Base-by-base conservation (phyloP, 2,888 invertebrate genomes). In the Eupithecia abbreviata region DNA sequence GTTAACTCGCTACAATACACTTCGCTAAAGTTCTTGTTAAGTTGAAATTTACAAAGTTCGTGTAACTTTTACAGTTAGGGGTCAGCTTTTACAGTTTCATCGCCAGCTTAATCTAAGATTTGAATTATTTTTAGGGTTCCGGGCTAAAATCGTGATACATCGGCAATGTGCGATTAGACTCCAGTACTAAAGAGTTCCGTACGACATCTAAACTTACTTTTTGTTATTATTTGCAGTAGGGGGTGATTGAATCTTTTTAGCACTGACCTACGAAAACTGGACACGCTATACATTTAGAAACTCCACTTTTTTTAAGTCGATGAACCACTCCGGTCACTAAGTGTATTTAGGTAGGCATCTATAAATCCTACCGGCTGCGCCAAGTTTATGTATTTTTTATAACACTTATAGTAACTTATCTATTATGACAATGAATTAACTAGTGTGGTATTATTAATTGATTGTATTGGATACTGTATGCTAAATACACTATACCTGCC, bases 71-170 rank as follows among this genome's bases (percentile, higher is more conserved):
- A 30, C 30, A 30, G 30, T 30, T 30, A 62, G 30, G 12, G 62
- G 62, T 62, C 62, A 62, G 30, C 18, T 30, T 66, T 66, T 42
- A 42, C 42, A 42, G 55, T 58, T 18, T 58, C 18, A 58, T 55
- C 55, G 6, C 7, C 7, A 55, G 41, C 42, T 66, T 42, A 7
- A 66, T 42, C 18, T 41, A 30, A 41, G 41, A 66, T 58, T 6
- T 12, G 58, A 67, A 72, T 71, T 42, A 62, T 15, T 51, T 51
- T 51, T 51, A 51, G 51, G 51, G n/a, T 15, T 51, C 51, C 51
- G n/a, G n/a, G n/a, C 6, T 55, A 7, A n/a, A 55, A 55, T 55
- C 2, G 7, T 55, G 6, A 15, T 15, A 15, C 55, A 55, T n/a
- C n/a, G 12, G 12, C 47, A 47, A 12, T 12, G 47, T 12, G 3